A percentile compares a stretch with the other conserved stretches of the same genome.
phyloP scores from a whole-genome alignment of 2,888 invertebrate species.

The Dorcus parallelipipedus region DNA sequence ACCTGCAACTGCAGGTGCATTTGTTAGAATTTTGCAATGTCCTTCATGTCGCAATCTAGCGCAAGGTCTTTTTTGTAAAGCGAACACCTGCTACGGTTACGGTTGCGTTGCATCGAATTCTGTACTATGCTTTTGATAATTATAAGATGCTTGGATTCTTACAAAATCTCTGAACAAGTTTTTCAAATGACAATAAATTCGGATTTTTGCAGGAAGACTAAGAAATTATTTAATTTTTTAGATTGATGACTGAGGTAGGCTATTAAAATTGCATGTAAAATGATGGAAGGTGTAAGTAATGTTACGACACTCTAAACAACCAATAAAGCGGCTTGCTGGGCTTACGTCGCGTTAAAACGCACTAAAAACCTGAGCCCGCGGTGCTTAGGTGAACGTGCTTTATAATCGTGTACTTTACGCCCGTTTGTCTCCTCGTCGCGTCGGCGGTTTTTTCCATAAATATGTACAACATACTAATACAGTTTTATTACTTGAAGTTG shows the following conservation, averaged over 20 bases:
- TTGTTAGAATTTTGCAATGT: too few species aligned
- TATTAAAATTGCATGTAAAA: background rate
- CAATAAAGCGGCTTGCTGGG: constrained; percentile 45
- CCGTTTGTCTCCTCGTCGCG: constrained; percentile 33
- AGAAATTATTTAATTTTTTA: too few species aligned
- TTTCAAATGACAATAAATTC: too few species aligned
- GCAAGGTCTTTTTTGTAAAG: too few species aligned
- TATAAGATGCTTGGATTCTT: too few species aligned
- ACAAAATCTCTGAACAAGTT: too few species aligned
- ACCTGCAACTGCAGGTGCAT: too few species aligned
- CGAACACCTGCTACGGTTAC: too few species aligned
- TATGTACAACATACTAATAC: constrained; percentile 22
- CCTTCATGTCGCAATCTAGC: too few species aligned
- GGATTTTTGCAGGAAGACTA: too few species aligned
- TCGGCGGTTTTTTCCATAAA: constrained; percentile 27
- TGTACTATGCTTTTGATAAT: too few species aligned
- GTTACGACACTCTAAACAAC: constrained; percentile 42
- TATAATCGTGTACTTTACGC: constrained; percentile 32
- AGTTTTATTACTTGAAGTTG: constrained; percentile 43
- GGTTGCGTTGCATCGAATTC: too few species aligned
- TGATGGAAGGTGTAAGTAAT: constrained; percentile 25
- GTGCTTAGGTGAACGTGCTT: constrained; percentile 20
- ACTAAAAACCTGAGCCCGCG: constrained; percentile 45
- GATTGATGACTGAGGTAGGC: background rate
- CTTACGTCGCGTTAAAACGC: constrained; percentile 48